Conservation (phyloP, 2,113 vertebrate species). For the Marcusenius ussheri region DNA sequence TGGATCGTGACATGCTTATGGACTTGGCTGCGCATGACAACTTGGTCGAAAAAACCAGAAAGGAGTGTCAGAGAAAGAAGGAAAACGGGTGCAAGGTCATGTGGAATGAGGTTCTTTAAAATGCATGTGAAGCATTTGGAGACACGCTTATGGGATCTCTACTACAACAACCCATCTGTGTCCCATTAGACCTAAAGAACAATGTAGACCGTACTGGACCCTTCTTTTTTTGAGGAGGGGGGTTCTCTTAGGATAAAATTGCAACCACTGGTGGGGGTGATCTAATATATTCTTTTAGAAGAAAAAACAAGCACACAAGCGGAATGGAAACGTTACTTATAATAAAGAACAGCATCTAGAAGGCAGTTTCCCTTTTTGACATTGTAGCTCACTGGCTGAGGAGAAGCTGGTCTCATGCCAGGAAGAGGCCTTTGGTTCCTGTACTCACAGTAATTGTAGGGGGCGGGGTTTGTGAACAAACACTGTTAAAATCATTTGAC, state of each 20-base stretch:
- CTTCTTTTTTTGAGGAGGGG: constrained; percentile 34
- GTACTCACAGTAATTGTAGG: neutral
- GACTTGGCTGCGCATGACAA: neutral
- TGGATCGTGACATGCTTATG: neutral
- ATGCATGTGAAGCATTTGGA: neutral
- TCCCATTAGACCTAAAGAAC: constrained; percentile 59
- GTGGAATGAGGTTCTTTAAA: neutral
- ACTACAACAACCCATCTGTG: constrained; percentile 54
- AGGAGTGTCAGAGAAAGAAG: neutral
- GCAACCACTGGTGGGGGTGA: constrained; percentile 51
- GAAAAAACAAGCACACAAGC: neutral
- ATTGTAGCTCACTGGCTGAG: neutral
- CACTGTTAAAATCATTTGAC: neutral
- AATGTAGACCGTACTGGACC: constrained; percentile 48
- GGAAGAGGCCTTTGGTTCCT: neutral
- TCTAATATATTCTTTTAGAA: constrained; percentile 12
- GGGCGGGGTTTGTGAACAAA: neutral
- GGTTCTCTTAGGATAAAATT: constrained; percentile 50
- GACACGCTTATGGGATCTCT: constrained; percentile 11
- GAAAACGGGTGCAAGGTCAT: neutral
- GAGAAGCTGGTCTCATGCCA: neutral
- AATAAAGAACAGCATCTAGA: neutral
- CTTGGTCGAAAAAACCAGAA: neutral
- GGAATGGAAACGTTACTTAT: neutral
- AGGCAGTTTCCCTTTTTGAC: neutral